Evolutionary conservation across 2,113 vertebrate genomes (phyloP), one percentile per base, ranked within the genome.

Genomic region (Chauna torquata): DNA sequence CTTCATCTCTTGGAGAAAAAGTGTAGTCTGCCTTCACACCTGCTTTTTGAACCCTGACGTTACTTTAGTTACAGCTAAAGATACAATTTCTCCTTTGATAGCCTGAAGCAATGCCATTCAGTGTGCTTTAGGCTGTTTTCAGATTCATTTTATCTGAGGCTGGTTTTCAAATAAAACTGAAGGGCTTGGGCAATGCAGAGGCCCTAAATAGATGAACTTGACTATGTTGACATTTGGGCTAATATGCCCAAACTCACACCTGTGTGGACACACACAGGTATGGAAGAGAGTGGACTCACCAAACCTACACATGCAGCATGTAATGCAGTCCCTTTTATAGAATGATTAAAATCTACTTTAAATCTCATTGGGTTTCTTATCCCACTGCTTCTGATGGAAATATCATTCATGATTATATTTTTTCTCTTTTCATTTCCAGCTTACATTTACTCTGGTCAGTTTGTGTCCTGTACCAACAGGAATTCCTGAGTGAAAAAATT

Each of bases 221-320:
- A 1, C 59, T 65, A 0, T 58, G 47, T 8, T 44, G 65, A 18
- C 49, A 6, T 55, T 36, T 75, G 52, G 54, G 27, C 8, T 57
- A 32, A 5, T 24, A 12, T 40, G 25, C 54, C 38, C 45, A 58
- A 66, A 17, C 42, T 38, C 9, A 32, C 69, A 47, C 49, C 1
- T 10, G 6, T 4, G 2, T 44, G 42, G 30, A 11, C 23, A 17
- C 5, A 0, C 11, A 18, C 5, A 0, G 9, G 18, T 32, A 32
- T 72, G 58, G 47, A 85, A 50, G 28, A 86, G 64, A 44, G 30
- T 9, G 4, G 24, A 27, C 12, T 70, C 66, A 27, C 19, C n/a
- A 32, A 65, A 66, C 40, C 50, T 64, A 6, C 44, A 57, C 10
- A 2, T 47, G 65, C 55, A 45, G 59, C 13, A 20, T n/a, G 9